Conservation (phyloP, 2,888 invertebrate genomes). For the Protophormia terraenovae region DNA sequence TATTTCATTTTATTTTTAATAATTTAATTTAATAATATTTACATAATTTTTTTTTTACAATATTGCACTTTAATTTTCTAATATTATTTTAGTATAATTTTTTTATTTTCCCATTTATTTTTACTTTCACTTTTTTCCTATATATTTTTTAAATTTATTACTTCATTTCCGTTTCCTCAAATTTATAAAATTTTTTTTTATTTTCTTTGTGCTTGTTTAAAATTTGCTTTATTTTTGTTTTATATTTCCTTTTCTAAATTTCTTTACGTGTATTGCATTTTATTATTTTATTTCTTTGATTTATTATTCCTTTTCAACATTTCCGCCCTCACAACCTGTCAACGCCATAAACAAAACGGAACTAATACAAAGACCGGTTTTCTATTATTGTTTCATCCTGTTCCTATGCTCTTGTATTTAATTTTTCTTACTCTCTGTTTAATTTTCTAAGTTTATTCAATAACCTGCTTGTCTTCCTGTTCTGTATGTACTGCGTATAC, state of each 20-base stretch:
- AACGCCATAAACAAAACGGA: constrained; percentile 66
- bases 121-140: neutral
- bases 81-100: neutral
- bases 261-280: constrained; percentile 28
- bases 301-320: neutral
- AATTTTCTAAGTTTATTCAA: neutral
- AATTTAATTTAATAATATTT: neutral
- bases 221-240: neutral
- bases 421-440: neutral
- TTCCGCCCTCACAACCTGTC: constrained; percentile 65
- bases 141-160: constrained; percentile 22
- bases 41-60: neutral
- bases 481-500: neutral
- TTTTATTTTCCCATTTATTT: neutral
- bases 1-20: neutral
- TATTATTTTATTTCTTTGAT: neutral
- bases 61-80: constrained; percentile 4
- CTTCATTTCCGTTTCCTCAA: constrained; percentile 39
- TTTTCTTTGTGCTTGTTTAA: neutral
- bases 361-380: constrained; percentile 65
- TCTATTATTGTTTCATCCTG: constrained; percentile 40
- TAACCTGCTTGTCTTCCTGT: neutral
- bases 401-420: constrained; percentile 1
- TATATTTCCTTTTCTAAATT: neutral
- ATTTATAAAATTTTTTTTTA: neutral